Evolutionary conservation across 2,888 invertebrate genomes (phyloP).

Genomic region (Criorhina ranunculi): DNA sequence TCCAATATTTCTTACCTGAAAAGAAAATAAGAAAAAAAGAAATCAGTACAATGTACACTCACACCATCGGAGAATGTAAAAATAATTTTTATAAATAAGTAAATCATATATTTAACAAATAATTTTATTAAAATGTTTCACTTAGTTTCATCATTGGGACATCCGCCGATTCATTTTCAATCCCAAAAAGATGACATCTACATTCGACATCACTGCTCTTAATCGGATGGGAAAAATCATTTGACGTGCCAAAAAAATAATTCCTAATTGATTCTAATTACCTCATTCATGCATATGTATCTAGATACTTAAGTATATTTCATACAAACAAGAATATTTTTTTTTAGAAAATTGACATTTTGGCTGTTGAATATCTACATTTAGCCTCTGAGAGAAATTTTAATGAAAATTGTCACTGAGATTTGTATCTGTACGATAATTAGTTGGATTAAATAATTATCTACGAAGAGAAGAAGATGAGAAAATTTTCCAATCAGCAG

Average conservation of each 20-base stretch:
- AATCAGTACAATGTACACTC: background rate
- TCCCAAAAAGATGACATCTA: conserved; percentile 2
- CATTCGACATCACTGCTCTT: conserved; percentile 34
- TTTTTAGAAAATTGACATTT: conserved; percentile 50
- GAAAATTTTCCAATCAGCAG: conserved; percentile 26
- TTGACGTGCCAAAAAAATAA: conserved; percentile 59
- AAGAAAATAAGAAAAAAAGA: conserved; percentile 25
- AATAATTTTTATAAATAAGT: background rate
- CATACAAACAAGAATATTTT: conserved; percentile 31
- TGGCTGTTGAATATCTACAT: conserved; percentile 15
- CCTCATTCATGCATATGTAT: conserved; percentile 1
- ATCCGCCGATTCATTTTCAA: conserved; percentile 22
- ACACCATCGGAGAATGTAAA: conserved; percentile 3
- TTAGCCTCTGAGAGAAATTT: background rate
- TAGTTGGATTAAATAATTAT: conserved; percentile 56
- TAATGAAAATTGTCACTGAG: conserved; percentile 9
- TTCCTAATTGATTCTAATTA: conserved; percentile 68
- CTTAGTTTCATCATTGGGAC: background rate
- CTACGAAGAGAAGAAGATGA: background rate
- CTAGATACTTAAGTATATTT: background rate
- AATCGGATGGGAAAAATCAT: conserved; percentile 43
- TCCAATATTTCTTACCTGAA: conserved; percentile 58
- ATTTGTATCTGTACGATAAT: conserved; percentile 27
- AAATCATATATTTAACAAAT: background rate
- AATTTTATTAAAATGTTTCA: conserved; percentile 40